A percentile compares a stretch with the other conserved stretches of the same genome.
Conservation (phyloP, 2,797 vertebrate genomes). For the Mustela erminea region DNA sequence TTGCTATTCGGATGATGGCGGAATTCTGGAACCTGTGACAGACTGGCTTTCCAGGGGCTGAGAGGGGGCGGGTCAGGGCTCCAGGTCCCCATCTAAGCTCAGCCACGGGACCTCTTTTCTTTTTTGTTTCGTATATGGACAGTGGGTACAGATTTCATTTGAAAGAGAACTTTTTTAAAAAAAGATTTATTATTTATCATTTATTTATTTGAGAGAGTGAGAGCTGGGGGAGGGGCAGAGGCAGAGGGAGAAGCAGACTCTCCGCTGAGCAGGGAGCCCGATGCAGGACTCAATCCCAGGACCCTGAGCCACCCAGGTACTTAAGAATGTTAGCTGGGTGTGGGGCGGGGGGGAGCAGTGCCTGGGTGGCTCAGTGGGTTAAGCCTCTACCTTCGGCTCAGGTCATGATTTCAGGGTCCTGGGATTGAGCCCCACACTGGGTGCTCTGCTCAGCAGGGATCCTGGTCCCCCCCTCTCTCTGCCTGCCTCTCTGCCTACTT, state of each 20-base stretch:
- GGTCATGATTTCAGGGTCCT: too few relatives aligned
- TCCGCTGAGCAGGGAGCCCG: too few relatives aligned
- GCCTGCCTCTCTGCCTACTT: too few relatives aligned
- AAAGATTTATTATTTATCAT: background rate
- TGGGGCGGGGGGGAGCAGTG: fast-evolving
- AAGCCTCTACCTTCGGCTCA: too few relatives aligned
- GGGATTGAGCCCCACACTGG: too few relatives aligned
- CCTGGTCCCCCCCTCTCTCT: too few relatives aligned
- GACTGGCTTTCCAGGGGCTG: background rate
- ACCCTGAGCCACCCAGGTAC: background rate
- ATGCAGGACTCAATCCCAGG: background rate
- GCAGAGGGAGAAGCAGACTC: background rate
- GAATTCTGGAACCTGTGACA: constrained; percentile 13
- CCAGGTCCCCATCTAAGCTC: background rate
- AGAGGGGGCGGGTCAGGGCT: too few relatives aligned
- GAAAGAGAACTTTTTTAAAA: background rate
- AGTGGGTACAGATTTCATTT: background rate
- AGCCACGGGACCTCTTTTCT: background rate
- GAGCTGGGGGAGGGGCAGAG: background rate
- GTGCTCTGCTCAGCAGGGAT: too few relatives aligned
- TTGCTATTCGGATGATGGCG: background rate
- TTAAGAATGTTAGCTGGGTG: background rate
- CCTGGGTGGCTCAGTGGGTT: too few relatives aligned
- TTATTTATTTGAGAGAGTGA: background rate
- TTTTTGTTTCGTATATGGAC: background rate